phyloP scores from a whole-genome alignment of 2,888 invertebrate genomes.

The Unio delphinus region DNA sequence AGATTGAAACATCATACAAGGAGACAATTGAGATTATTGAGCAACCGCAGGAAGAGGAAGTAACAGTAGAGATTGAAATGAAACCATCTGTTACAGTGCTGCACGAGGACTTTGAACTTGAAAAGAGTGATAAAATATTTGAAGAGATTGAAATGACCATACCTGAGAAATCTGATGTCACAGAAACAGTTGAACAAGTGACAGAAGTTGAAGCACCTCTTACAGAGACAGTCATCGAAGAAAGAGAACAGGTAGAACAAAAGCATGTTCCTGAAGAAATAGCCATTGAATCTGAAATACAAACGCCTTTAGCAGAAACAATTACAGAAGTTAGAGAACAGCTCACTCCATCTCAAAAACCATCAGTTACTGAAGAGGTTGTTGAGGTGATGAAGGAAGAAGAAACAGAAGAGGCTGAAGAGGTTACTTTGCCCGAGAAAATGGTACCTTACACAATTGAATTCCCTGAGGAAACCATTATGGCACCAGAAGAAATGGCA shows the following conservation, averaged over 20 bases:
- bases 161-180: conserved; percentile 3
- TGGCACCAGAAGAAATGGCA: not conserved
- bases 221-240: too few relatives aligned
- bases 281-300: too few relatives aligned
- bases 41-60: conserved; percentile 1
- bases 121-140: too few relatives aligned
- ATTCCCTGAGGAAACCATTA: conserved; percentile 10
- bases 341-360: not conserved
- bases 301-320: not conserved
- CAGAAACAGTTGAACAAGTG: conserved; percentile 11
- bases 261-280: too few relatives aligned
- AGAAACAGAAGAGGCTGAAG: conserved; percentile 4
- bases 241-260: too few relatives aligned
- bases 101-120: too few relatives aligned
- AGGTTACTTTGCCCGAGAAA: conserved; percentile 7
- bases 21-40: not conserved
- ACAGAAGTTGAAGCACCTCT: not conserved
- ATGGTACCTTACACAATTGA: conserved; percentile 4
- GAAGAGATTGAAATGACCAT: too few relatives aligned
- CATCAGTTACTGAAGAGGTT: not conserved
- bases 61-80: not conserved
- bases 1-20: too few relatives aligned
- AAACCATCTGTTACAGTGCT: too few relatives aligned
- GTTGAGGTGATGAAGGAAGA: conserved; percentile 3
- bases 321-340: too few relatives aligned